Evolutionary conservation across 2,113 vertebrate species (phyloP).

Genomic region (Blennius ocellaris): DNA sequence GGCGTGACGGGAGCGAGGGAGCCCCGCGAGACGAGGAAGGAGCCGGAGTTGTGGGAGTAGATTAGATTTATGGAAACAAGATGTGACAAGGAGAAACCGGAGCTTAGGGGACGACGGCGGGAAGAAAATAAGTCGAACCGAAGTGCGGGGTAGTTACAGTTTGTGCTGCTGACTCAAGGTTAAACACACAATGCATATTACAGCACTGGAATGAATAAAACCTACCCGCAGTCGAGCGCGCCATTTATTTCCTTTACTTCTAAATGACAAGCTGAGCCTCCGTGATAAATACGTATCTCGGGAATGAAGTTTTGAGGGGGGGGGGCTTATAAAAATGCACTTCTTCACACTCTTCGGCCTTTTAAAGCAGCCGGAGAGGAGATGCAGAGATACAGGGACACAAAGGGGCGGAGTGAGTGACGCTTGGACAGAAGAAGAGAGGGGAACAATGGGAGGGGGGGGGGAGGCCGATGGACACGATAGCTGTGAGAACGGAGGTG

Average conservation of each 20-base stretch:
- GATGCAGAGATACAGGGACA: background rate
- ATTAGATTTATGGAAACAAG: slow-evolving; percentile 41
- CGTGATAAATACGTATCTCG: background rate
- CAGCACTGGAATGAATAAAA: slow-evolving; percentile 14
- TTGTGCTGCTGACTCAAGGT: slow-evolving; percentile 6
- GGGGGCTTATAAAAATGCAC: background rate
- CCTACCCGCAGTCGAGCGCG: background rate
- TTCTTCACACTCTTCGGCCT: slow-evolving; percentile 4
- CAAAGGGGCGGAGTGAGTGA: background rate
- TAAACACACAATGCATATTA: slow-evolving; percentile 25
- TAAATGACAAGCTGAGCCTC: background rate
- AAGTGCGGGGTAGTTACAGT: background rate
- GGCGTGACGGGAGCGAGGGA: background rate
- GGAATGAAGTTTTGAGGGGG: slow-evolving; percentile 3
- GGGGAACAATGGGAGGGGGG: background rate
- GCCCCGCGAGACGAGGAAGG: background rate
- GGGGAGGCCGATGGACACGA: background rate
- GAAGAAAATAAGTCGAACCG: slow-evolving; percentile 6
- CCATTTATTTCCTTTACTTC: background rate
- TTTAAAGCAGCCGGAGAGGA: slow-evolving; percentile 9
- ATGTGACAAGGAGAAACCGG: slow-evolving; percentile 30
- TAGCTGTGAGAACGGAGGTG: slow-evolving; percentile 14
- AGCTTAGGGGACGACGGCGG: slow-evolving; percentile 32
- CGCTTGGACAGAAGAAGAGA: background rate
- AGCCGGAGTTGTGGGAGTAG: background rate